Percentiles rank a stretch among this genome's conserved stretches.
These are phyloP conservation scores for Sthenelais limicola DNA, from an alignment of 2,888 invertebrate genomes.

Conservation along the genomic window DNA sequence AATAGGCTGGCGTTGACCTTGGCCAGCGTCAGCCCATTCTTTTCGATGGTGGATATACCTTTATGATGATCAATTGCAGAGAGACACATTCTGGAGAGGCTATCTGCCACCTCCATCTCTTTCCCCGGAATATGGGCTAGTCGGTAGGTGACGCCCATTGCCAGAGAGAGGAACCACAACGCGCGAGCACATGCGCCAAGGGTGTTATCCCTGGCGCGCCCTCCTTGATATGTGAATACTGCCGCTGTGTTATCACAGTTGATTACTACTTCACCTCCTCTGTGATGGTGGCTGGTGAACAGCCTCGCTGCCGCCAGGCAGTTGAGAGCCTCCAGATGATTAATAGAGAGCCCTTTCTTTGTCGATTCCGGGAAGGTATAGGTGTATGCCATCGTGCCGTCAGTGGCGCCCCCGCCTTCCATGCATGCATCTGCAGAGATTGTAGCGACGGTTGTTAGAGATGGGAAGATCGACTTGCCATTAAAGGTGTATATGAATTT, in stretches of 20 bases:
- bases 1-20: neutral
- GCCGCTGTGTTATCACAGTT: neutral
- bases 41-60: neutral
- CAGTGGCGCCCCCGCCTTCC: neutral
- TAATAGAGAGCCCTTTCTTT: too few relatives aligned
- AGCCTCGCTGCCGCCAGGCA: neutral
- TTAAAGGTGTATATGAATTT: neutral
- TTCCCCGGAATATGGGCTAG: neutral
- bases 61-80: neutral
- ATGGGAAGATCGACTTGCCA: neutral
- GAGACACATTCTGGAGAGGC: neutral
- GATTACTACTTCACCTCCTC: neutral
- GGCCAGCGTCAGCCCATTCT: neutral
- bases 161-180: neutral
- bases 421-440: neutral
- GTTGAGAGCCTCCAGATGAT: neutral
- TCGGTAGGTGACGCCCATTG: neutral
- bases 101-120: neutral
- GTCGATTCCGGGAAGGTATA: neutral
- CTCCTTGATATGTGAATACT: neutral
- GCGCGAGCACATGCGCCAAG: neutral
- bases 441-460: neutral
- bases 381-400: neutral
- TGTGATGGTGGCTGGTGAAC: neutral
- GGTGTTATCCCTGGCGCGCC: neutral